phyloP scores from a whole-genome alignment of 2,888 invertebrate species.

The Andrena fulva region DNA sequence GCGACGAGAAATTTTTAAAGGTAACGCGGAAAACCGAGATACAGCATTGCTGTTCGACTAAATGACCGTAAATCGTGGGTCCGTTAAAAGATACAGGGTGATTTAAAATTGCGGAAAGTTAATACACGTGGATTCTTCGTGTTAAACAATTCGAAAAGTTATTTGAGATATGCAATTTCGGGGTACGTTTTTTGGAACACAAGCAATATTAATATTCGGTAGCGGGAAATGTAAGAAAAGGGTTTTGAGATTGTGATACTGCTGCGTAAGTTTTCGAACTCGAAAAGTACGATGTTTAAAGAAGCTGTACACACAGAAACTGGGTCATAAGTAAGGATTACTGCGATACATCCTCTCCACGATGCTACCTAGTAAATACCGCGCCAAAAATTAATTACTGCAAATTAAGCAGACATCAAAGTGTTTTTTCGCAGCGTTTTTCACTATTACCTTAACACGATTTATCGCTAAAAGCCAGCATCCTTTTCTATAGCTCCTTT shows the following conservation, averaged over 20 bases:
- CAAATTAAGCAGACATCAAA: background rate
- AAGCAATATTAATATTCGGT: too few species aligned
- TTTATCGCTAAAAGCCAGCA: background rate
- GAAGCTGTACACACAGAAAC: background rate
- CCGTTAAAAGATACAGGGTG: conserved; percentile 1
- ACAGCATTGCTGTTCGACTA: conserved; percentile 1
- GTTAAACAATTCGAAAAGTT: too few species aligned
- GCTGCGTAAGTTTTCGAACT: conserved; percentile 7
- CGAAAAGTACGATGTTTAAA: conserved; percentile 16
- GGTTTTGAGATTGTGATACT: background rate
- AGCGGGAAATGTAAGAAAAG: too few species aligned
- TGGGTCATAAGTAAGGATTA: background rate
- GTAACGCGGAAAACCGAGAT: background rate
- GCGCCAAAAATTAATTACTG: conserved; percentile 26
- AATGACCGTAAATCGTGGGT: background rate
- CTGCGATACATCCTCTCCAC: background rate
- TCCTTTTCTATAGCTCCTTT: background rate
- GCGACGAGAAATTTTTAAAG: too few species aligned
- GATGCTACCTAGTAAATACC: conserved; percentile 4
- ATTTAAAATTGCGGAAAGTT: too few species aligned
- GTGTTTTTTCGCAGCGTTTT: background rate
- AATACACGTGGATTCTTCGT: too few species aligned
- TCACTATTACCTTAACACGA: background rate
- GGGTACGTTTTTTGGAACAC: too few species aligned
- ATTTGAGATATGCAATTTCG: too few species aligned